phyloP scores from a whole-genome alignment of 2,113 vertebrate genomes.

The Bettongia penicillata region DNA sequence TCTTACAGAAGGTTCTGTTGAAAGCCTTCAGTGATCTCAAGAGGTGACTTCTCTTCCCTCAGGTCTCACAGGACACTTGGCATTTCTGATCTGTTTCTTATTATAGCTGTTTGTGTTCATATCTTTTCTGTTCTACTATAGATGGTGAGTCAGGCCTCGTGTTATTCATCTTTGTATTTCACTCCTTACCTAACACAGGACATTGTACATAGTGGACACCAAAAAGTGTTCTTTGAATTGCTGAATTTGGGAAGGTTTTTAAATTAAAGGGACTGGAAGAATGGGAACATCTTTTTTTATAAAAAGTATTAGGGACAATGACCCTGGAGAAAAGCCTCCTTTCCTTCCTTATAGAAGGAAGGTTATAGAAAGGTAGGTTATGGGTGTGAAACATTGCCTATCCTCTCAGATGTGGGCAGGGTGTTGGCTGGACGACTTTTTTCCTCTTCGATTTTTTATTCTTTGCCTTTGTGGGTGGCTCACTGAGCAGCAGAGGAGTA shows the following conservation, averaged over 20 bases:
- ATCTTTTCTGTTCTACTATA: background rate
- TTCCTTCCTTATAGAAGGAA: background rate
- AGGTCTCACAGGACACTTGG: background rate
- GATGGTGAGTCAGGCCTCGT: background rate
- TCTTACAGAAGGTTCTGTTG: slow-evolving; percentile 31
- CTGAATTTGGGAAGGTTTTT: slow-evolving; percentile 32
- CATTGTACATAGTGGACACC: background rate
- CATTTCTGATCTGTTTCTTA: background rate
- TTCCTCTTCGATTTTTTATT: background rate
- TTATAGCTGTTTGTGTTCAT: background rate
- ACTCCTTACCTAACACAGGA: background rate
- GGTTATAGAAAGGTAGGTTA: background rate
- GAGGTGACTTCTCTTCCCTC: background rate
- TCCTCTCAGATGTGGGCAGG: background rate
- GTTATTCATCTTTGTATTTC: background rate
- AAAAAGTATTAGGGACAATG: slow-evolving; percentile 13
- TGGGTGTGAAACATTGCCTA: background rate
- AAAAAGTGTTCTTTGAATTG: background rate
- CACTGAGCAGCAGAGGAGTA: background rate
- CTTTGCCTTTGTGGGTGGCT: background rate
- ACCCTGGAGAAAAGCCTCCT: background rate
- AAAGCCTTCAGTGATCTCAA: background rate
- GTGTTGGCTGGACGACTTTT: background rate
- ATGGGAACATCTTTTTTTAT: slow-evolving; percentile 25
- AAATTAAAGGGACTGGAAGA: slow-evolving; percentile 54